Base-by-base conservation (phyloP, 2,888 invertebrate genomes). In the Ligdia adustata region DNA sequence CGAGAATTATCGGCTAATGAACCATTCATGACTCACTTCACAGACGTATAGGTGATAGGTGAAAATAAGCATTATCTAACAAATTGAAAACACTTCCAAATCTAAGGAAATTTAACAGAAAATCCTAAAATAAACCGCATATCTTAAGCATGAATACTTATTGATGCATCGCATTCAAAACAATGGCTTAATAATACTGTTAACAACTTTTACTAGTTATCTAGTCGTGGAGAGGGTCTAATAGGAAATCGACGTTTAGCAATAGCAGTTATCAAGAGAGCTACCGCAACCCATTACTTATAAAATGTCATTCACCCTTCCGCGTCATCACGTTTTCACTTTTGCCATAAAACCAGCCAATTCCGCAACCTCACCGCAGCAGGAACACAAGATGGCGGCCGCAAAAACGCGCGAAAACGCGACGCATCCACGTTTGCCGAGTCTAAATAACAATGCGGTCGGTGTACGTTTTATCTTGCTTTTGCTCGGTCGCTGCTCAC, bases 281-380 rank as follows among this genome's bases (percentile, higher is more conserved):
- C 47, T 51, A 48, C 55, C 56, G 51, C 66, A 62, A 57, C 63
- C 64, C 62, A 53, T 54, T 60, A 59, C 61, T 62, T 52, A 60
- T 57, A n/a, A 63, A 64, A 56, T 72, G 73, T 74, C 74, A 65
- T 72, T 74, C 69, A 75, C 71, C 71, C 63, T 70, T 64, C 62
- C 64, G 52, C 64, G 57, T 66, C 60, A 67, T 75, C 63, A 65
- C 60, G 72, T 73, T 87, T 84, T 86, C 84, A 86, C 86, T 86
- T 84, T 85, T 83, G 71, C 76, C 70, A 79, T 77, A 75, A 79
- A 80, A 80, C 69, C 64, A 62, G 64, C 55, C 57, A 67, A 75
- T 79, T 82, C 74, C 73, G 71, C 72, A 65, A 67, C 59, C 64
- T 66, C 63, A 65, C 62, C 65, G 57, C 64, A 58, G 49, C 64